Evolutionary conservation across 1,140 invertebrate genomes (phyloP).

Genomic region (Microplitis demolitor): DNA sequence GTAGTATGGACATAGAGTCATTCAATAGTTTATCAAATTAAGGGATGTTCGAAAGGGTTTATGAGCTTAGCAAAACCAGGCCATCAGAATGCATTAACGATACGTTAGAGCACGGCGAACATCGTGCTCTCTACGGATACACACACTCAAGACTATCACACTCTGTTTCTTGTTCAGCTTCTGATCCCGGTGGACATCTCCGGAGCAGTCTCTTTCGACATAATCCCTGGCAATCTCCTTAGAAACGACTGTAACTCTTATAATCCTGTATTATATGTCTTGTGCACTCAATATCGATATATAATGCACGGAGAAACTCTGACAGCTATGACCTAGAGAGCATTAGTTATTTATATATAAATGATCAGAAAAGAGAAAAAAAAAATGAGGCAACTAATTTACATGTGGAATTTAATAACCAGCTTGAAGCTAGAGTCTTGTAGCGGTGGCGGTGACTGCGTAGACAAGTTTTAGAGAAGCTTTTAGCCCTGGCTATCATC

Average conservation of each 20-base stretch:
- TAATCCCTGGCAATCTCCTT: constrained; percentile 6
- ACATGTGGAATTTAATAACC: too few relatives aligned
- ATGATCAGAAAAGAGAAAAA: too few relatives aligned
- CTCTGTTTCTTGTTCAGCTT: background rate
- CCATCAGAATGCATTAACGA: constrained; percentile 39
- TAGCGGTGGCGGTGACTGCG: constrained; percentile 20
- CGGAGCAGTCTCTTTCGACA: background rate
- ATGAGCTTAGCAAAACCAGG: constrained; percentile 34
- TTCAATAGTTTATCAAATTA: constrained; percentile 37
- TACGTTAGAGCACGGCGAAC: constrained; percentile 20
- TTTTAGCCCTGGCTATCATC: constrained; percentile 35
- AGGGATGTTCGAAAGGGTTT: constrained; percentile 39
- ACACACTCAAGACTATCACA: background rate
- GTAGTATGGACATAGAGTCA: background rate
- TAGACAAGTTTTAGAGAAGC: constrained; percentile 39
- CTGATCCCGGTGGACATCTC: constrained; percentile 12
- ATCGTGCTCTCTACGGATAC: background rate
- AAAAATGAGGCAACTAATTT: too few relatives aligned
- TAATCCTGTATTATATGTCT: background rate
- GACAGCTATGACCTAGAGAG: too few relatives aligned
- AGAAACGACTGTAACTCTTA: background rate
- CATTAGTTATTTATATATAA: too few relatives aligned
- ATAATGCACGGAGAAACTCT: too few relatives aligned
- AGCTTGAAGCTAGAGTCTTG: too few relatives aligned
- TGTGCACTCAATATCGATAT: too few relatives aligned